Base-by-base conservation (phyloP, 2,888 invertebrate genomes). In the Callimorpha dominula region DNA sequence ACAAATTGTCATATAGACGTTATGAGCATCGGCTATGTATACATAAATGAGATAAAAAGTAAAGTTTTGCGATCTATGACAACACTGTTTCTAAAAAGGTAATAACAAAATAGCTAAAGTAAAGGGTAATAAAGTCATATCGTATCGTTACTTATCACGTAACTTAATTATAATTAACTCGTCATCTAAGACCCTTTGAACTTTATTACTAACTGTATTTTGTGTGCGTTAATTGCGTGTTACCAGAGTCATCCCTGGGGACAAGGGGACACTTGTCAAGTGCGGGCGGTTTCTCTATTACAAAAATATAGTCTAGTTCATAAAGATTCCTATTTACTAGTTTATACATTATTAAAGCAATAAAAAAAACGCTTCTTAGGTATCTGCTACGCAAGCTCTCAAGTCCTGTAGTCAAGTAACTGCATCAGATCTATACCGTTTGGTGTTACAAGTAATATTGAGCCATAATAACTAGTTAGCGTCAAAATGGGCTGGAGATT, bases 151-250 rank as follows among this genome's bases (percentile, higher is more conserved):
- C 57, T 57, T 57, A 20, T 20, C 2, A 31, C 20, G 20, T 57
- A 57, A 57, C 57, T 57, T 57, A 57, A 57, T 57, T 57, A 57
- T 57, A 57, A 57, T 57, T 20, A 57, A 57, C 57, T 57, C 57
- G 20, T 57, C 20, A 57, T 57, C 57, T 57, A 57, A 20, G 20
- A 11, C 20, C n/a, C 57, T 57, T 57, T 57, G 57, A 57, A 20
- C 57, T 57, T 20, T 57, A 20, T 57, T 57, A 20, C 57, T 20
- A 20, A 20, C 57, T 57, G 20, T 20, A 57, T 57, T 57, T 57
- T 12, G 57, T 57, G 57, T 57, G 20, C 20, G 57, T 57, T 57
- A 57, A 57, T 57, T 57, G 20, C 57, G 20, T 57, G 57, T 57
- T 57, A 11, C 20, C 20, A 20, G 57, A 20, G 57, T 1, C 20